Conservation (phyloP, 2,888 invertebrate species). For the Pyrgus malvae region DNA sequence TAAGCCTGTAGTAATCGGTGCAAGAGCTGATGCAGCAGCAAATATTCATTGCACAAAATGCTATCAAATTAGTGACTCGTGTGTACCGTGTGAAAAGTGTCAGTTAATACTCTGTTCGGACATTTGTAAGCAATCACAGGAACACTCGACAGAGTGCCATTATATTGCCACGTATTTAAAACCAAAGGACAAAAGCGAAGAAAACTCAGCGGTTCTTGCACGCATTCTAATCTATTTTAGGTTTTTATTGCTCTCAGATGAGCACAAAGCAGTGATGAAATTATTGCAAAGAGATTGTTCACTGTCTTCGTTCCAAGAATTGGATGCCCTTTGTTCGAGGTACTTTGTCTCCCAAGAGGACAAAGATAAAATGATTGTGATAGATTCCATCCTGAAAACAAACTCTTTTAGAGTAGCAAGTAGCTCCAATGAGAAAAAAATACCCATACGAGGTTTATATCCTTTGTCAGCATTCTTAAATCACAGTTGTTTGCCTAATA, state of each 20-base stretch:
- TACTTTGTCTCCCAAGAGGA: conserved; percentile 74
- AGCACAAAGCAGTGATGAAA: conserved; percentile 67
- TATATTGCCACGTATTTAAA: conserved; percentile 79
- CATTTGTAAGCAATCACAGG: conserved; percentile 77
- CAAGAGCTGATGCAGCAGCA: conserved; percentile 77
- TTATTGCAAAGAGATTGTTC: conserved; percentile 64
- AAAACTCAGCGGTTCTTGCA: conserved; percentile 41
- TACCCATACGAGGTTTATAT: conserved; percentile 83
- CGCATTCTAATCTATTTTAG: conserved; percentile 54
- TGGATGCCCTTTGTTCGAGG: conserved; percentile 67
- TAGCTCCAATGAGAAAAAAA: conserved; percentile 45
- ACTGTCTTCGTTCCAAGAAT: conserved; percentile 65
- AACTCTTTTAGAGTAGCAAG: conserved; percentile 84
- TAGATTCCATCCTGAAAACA: conserved; percentile 82
- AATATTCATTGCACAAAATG: conserved; percentile 84
- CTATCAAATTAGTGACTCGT: conserved; percentile 66
- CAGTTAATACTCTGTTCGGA: conserved; percentile 84
- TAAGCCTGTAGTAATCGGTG: conserved; percentile 84
- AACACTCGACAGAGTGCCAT: conserved; percentile 84
- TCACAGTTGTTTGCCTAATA: conserved; percentile 86
- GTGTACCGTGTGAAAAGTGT: conserved; percentile 82
- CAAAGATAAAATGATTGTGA: conserved; percentile 71
- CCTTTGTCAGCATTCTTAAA: conserved; percentile 85
- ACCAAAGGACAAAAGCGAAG: conserved; percentile 40
- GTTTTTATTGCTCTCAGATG: conserved; percentile 52